Evolutionary conservation across 1,140 invertebrate genomes (phyloP), one percentile per base, ranked within the genome.

Genomic region (Leucophenga varia): DNA sequence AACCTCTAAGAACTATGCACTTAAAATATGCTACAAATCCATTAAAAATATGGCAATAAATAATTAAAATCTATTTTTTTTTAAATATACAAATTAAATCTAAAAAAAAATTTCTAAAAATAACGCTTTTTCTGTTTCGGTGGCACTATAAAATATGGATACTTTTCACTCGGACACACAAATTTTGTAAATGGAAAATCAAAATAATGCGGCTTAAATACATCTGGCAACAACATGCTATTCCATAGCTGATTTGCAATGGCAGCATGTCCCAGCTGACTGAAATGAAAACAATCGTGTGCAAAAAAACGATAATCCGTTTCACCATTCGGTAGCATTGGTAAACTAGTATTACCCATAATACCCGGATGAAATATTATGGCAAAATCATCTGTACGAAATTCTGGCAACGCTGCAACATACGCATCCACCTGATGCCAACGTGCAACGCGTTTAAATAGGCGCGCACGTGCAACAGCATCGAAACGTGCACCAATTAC

Each of bases 251-350:
- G 54, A 52, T 79, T 81, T 1, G 79, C 76, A 17, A 56, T 30
- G 22, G 67, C 69, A 2, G 83, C 79, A 52, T 88, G 81, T 6
- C 78, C 78, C 41, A 82, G 83, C 57, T 86, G 82, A 59, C 83
- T 87, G 2, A 84, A 77, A 58, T 90, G 88, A 55, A 90, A 89
- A 71, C 87, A 89, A 64, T 90, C 87, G 8, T 75, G 72, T 2
- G 85, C 80, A 30, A 88, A 78, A 59, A 80, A 84, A 3, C 79
- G 74, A 36, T 80, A 76, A 70, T 89, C 86, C 0, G 75, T 63
- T 0, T 57, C 45, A 17, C 78, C 80, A 43, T 76, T 57, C 12
- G 54, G 55, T 18, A 45, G 47, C 17, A 6, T 59, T 10, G 79
- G 80, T 13, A 81, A 57, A 0, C 12, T 54, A 0, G 77, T n/a